Evolutionary conservation across 35 echinoderm and acorn worm genomes (phyloP).

Genomic region (Apostichopus californicus): DNA sequence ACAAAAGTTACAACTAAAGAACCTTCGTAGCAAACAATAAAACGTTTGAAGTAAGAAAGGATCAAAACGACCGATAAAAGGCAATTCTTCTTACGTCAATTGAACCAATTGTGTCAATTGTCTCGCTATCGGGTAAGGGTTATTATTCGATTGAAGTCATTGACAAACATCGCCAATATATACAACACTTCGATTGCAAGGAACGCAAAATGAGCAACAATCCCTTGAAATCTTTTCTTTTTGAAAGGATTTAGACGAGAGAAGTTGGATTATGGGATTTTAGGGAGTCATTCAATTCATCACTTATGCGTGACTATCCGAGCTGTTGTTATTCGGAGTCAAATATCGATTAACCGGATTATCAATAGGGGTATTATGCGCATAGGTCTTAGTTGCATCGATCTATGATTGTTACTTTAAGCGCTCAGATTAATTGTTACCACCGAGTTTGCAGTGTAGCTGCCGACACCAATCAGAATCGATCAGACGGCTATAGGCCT

Average conservation of each 20-base stretch:
- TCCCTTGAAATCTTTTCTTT: conserved; percentile 19
- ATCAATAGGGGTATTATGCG: background rate
- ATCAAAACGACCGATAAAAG: too few relatives aligned
- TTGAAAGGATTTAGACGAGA: background rate
- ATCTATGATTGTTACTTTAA: conserved; percentile 7
- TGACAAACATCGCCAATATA: background rate
- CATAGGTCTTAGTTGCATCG: background rate
- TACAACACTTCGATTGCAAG: background rate
- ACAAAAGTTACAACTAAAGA: too few relatives aligned
- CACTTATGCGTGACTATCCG: background rate
- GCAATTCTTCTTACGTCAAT: too few relatives aligned
- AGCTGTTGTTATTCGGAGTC: background rate
- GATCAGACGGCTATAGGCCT: background rate
- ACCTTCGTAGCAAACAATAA: too few relatives aligned
- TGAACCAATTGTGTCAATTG: too few relatives aligned
- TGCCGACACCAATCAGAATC: background rate
- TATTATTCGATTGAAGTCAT: background rate
- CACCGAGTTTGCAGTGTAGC: background rate
- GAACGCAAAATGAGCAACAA: conserved; percentile 10
- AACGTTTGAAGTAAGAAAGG: too few relatives aligned
- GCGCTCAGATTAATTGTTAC: conserved; percentile 24
- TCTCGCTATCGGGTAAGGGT: too few relatives aligned
- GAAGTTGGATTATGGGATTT: conserved; percentile 16
- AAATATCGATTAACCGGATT: background rate
- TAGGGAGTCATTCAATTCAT: conserved; percentile 23